Evolutionary conservation across 1,140 invertebrate genomes (phyloP), one percentile per base, ranked within the genome.

Genomic region (Lerema accius): DNA sequence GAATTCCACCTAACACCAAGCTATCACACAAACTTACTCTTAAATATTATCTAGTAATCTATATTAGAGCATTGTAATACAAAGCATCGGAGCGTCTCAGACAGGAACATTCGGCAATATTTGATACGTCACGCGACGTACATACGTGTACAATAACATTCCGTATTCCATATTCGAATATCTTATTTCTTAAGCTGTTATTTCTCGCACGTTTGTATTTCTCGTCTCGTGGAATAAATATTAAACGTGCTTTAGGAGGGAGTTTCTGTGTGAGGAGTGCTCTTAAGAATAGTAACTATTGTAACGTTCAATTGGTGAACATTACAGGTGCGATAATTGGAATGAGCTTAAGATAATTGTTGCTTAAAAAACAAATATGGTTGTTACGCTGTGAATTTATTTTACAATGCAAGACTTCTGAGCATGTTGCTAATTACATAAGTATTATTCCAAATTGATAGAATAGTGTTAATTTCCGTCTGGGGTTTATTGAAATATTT

Each of bases 161-260:
- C 43, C 11, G 45, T 39, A 60, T 60, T 49, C 56, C 17, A 32
- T 60, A 48, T 48, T 15, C 32, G 56, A 49, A 60, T 49, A 49
- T 60, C 45, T 60, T 60, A 48, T 59, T 59, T 48, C 56, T 39
- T 59, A 59, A 59, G 56, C 56, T 59, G 28, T 48, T 59, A 59
- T 59, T 59, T 59, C 56, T 59, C 26, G 11, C 56, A 59, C 56
- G 56, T 59, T 45, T 59, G 56, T 59, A 59, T 39, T 59, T 16
- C 16, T 6, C 43, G 32, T 59, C 43, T 23, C 43, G 56, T 48
- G 56, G 56, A 59, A 59, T 59, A 59, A 59, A 59, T 59, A 59
- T 59, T 59, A 39, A 39, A 26, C 43, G 56, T 39, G 56, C n/a
- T 28, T 48, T 48, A n/a, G n/a, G n/a, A n/a, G n/a, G n/a, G n/a